Conservation (phyloP, 2,113 vertebrate genomes). For the Gracilinanus agilis region DNA sequence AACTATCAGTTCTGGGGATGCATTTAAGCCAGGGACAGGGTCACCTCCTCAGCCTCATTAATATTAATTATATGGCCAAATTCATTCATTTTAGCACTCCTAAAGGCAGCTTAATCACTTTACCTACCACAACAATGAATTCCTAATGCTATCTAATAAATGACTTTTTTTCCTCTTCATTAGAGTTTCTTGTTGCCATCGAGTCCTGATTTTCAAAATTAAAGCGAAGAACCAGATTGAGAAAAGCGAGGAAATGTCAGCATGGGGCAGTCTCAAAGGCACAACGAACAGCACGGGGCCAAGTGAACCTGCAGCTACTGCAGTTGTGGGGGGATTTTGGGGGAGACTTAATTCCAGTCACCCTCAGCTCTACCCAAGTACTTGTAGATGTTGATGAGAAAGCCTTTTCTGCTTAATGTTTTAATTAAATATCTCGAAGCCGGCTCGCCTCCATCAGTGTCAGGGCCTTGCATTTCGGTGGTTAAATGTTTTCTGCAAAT, state of each 20-base stretch:
- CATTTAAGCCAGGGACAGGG: conserved; percentile 52
- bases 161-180: conserved; percentile 83
- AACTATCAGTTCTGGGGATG: conserved; percentile 21
- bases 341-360: conserved; percentile 85
- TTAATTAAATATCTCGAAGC: conserved; percentile 92
- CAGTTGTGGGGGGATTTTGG: conserved; percentile 75
- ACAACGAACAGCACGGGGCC: conserved; percentile 87
- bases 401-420: conserved; percentile 87
- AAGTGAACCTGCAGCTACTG: conserved; percentile 85
- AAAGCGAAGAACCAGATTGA: conserved; percentile 87
- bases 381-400: conserved; percentile 87
- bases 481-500: conserved; percentile 88
- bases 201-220: conserved; percentile 88
- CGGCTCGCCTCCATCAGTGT: conserved; percentile 83
- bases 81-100: conserved; percentile 64
- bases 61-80: conserved; percentile 71
- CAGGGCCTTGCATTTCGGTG: conserved; percentile 83
- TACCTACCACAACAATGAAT: conserved; percentile 62
- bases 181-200: conserved; percentile 84
- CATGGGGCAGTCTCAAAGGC: conserved; percentile 87
- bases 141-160: conserved; percentile 85
- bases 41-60: conserved; percentile 66
- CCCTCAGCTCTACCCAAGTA: conserved; percentile 79
- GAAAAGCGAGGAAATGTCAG: conserved; percentile 84
- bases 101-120: conserved; percentile 75